Evolutionary conservation across 2,888 invertebrate genomes (phyloP), one percentile per base, ranked within the genome.

Genomic region (Chaetoderma sp.): DNA sequence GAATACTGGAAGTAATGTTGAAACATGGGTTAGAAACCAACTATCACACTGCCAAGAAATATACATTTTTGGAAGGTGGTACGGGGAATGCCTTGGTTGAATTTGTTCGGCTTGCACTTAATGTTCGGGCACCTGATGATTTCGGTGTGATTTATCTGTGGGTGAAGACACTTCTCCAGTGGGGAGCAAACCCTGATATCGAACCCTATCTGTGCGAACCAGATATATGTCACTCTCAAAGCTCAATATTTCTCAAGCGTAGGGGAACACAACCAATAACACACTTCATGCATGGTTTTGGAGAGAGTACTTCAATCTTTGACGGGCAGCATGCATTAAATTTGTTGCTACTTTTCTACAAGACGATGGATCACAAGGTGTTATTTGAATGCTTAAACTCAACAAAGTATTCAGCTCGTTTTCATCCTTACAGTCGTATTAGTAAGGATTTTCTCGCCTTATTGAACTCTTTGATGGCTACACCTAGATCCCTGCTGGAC

Each of bases 121-220:
- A 91, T 80, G 91, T 92, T 33, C 88, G 91, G 45, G 89, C 89
- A 63, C 90, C 91, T 62, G 88, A 88, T 57, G 93, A 93, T 81
- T 90, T 93, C 78, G 88, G 90, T 71, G 91, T 91, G 82, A 90
- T 93, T 60, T 91, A 92, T 80, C 91, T 91, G 78, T 88, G 93
- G 76, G 90, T 92, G 3, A 85, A 91, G 68, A 92, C 91, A 1
- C 88, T 93, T 21, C 89, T 93, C 52, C 92, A 92, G 83, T 92
- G 92, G 80, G 92, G 93, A 58, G 93, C 92, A 45, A 90, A 93
- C 88, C 92, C 92, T 18, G 91, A 92, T 79, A 87, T 91, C 63
- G 90, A 90, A 74, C 88, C 92, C 39, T 85, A 86, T 68, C 85
- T 85, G 44, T 83, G 87, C 1, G 88, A 88, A 65, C 86, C 88